Evolutionary conservation across 92 coral and sea anemone species (phyloP).

Genomic region (Palythoa heliodiscus): DNA sequence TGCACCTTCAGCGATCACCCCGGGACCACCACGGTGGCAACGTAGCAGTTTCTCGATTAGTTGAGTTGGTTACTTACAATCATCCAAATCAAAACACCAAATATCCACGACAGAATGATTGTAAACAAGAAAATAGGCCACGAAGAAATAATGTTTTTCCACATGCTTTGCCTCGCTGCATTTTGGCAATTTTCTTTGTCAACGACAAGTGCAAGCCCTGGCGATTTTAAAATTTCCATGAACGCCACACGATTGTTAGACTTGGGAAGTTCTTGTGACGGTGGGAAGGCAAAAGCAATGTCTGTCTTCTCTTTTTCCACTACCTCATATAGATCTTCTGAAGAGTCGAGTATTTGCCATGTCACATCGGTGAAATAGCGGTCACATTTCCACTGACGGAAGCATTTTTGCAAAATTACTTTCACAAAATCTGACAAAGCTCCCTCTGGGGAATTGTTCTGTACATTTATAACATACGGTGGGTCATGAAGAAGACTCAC

Average conservation of each 20-base stretch:
- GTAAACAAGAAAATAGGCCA: conserved; percentile 71
- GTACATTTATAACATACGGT: conserved; percentile 42
- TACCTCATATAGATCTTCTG: conserved; percentile 42
- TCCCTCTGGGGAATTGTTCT: conserved; percentile 8
- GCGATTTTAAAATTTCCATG: conserved; percentile 54
- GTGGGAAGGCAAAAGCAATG: conserved; percentile 66
- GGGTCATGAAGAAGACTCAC: conserved; percentile 41
- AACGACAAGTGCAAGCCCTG: conserved; percentile 73
- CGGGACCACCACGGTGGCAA: too few species aligned
- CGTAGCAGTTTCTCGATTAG: too few species aligned
- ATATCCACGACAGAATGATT: conserved; percentile 66
- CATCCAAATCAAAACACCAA: conserved; percentile 76
- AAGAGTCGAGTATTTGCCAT: conserved; percentile 53
- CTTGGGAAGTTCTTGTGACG: conserved; percentile 46
- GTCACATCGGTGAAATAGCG: conserved; percentile 7
- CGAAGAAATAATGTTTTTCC: conserved; percentile 56
- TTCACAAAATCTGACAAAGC: conserved; percentile 45
- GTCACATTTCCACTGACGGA: conserved; percentile 50
- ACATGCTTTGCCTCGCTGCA: conserved; percentile 38
- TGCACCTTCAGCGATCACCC: too few species aligned
- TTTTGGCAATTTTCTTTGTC: conserved; percentile 65
- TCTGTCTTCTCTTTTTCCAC: conserved; percentile 43
- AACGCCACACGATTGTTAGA: conserved; percentile 22
- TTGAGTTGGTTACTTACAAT: conserved; percentile 47
- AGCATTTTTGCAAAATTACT: conserved; percentile 33